A percentile compares a stretch with the other conserved stretches of the same genome.
These are phyloP conservation scores for Sitobion miscanthi DNA, from an alignment of 1,140 invertebrate genomes.

Conservation along the genomic window DNA sequence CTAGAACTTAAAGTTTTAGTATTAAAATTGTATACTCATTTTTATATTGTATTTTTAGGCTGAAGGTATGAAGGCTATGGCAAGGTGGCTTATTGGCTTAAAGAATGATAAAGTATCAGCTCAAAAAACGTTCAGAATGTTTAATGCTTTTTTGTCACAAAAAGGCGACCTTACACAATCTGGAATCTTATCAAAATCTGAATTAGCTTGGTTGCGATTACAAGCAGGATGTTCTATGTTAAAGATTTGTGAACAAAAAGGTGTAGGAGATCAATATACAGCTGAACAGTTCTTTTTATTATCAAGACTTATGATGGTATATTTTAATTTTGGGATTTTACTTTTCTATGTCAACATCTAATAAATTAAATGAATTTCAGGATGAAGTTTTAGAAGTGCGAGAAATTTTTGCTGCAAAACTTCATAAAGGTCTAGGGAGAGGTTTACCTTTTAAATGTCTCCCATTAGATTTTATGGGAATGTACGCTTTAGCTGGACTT, in stretches of 20 bases:
- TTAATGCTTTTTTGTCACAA: slow-evolving; percentile 87
- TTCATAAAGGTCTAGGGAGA: slow-evolving; percentile 86
- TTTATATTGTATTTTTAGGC: slow-evolving; percentile 62
- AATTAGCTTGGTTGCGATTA: slow-evolving; percentile 90
- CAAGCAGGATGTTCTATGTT: slow-evolving; percentile 93
- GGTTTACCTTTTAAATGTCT: slow-evolving; percentile 87
- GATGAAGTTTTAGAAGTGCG: slow-evolving; percentile 90
- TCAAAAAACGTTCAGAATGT: slow-evolving; percentile 91
- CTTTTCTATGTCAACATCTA: neutral
- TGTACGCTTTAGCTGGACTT: slow-evolving; percentile 83
- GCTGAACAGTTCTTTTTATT: slow-evolving; percentile 94
- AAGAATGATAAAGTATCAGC: slow-evolving; percentile 88
- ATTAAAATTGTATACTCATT: neutral
- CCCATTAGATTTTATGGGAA: slow-evolving; percentile 96
- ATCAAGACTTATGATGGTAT: slow-evolving; percentile 85
- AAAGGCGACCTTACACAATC: slow-evolving; percentile 79
- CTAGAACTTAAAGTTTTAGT: neutral
- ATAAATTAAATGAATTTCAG: slow-evolving; percentile 62
- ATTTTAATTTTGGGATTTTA: neutral
- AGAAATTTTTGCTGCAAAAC: slow-evolving; percentile 86
- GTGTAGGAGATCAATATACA: slow-evolving; percentile 91
- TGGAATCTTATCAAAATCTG: slow-evolving; percentile 75
- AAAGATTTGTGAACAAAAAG: slow-evolving; percentile 95
- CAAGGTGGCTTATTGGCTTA: slow-evolving; percentile 90
- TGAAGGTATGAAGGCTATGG: slow-evolving; percentile 95